Base-by-base conservation (phyloP, 2,888 invertebrate species). In the Xestia ashworthii region DNA sequence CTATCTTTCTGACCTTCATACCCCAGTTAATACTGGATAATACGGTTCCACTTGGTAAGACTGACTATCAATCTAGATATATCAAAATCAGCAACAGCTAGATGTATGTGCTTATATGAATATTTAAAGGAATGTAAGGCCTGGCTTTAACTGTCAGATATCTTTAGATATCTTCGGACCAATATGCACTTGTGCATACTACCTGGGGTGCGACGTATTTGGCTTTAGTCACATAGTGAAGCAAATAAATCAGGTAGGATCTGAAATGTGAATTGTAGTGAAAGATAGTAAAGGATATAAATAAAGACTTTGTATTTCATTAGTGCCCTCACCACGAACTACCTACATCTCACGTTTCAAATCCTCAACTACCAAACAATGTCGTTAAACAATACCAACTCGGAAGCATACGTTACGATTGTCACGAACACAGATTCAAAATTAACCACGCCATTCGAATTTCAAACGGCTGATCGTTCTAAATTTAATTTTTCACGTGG, bases 401-500 rank as follows among this genome's bases (percentile, higher is more conserved):
- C n/a, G 81, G 76, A 74, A 58, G 58, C 41, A 78, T 78, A 67
- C 81, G 82, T 81, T 85, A 76, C 66, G 14, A 25, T 62, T 50
- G 60, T 83, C 79, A 78, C 73, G 79, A 83, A 85, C 76, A 79
- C 88, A 85, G 78, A 87, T 90, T 88, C 66, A 71, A 88, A 88
- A 76, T 82, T 66, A 53, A 58, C 92, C 91, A 70, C 68, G 41
- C 48, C 70, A 78, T 90, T 91, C 85, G 79, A 88, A 84, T 84
- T 88, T 81, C 81, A 84, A 89, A 90, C 88, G 68, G 66, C 46
- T 62, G 67, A 60, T 62, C 66, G 66, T 87, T 87, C 89, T 90
- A 87, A 87, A 86, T 89, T 91, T 90, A 87, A 91, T 69, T 46
- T 66, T 82, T 88, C 91, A 92, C 91, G 89, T 92, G 92, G 77